Evolutionary conservation across 2,113 vertebrate genomes (phyloP), one percentile per base, ranked within the genome.

Genomic region (Melanerpes formicivorus): DNA sequence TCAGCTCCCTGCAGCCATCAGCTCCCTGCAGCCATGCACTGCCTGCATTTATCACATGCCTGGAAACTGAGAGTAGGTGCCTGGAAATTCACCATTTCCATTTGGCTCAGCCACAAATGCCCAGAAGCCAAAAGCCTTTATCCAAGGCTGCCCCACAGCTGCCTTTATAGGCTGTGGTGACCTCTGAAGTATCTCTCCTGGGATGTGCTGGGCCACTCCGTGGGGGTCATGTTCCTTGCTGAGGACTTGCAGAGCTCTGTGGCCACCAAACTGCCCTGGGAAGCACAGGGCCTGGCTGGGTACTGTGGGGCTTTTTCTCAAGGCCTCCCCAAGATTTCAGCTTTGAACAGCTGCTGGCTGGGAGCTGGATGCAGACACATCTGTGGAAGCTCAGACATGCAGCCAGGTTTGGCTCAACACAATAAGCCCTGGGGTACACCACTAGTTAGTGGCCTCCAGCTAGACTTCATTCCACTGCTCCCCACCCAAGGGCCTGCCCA

Each of bases 1-100:
- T 30, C 82, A 89, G 55, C 60, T 46, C 44, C 37, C 37, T 37
- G 85, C 82, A 93, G 29, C 54, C 19, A 54, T 72, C 82, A 89
- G 55, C 64, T 44, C 12, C 84, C 71, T 32, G 46, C 74, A 84
- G 55, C 44, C 11, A 3, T 32, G 56, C 60, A 54, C 64, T 86
- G 63, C 52, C 42, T 83, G 86, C 65, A 75, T 88, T 80, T 71
- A 88, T 91, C 93, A 80, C 73, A 74, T 67, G 27, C 76, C 83
- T 80, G 88, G 66, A 96, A 91, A 92, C 84, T 8, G 71, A 13
- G 56, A 67, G 70, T 42, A 42, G 80, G 83, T 93, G 60, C 46
- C 72, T 62, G 17, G 44, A 93, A 87, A 85, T 52, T 80, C 72
- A 93, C 59, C 6, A 11, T 73, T 87, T 80, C 82, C 75, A 80